Evolutionary conservation across 2,797 vertebrate genomes (phyloP), one percentile per base, ranked within the genome.

Genomic region (Liparis tanakae): DNA sequence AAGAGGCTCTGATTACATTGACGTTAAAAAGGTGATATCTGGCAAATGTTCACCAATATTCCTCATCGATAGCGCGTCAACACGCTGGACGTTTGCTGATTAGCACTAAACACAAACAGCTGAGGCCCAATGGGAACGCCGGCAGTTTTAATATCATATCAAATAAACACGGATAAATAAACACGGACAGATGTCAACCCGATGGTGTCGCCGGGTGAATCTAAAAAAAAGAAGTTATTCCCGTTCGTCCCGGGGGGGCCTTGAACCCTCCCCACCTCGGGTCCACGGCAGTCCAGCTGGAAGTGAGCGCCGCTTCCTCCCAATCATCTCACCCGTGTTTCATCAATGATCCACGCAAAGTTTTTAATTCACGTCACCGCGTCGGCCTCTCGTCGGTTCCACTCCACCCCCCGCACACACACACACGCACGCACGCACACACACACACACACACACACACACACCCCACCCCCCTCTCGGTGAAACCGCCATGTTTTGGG

Each of bases 31-130:
- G 44, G 18, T 25, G 33, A 7, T 65, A 20, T 61, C 22, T 7
- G 60, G n/a, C 30, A 18, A 20, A 25, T 57, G 20, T 72, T 64
- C 36, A 55, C 14, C 41, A 3, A 7, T 39, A 15, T 39, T 25
- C 25, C 18, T 15, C 6, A 4, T 56, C 15, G 25, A 54, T 10
- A n/a, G 12, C 9, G 0, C 5, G 20, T 65, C 48, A 74, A 51
- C 65, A 63, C 58, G 25, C n/a, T 51, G 44, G 67, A 44, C 34
- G 51, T 58, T 44, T 53, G 61, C 15, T 37, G n/a, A 55, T 74
- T 37, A 62, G 17, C 64, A 62, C 17, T 46, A 5, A 53, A 53
- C 12, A 15, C 46, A 41, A 43, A 37, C 18, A 43, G 9, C 37
- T 51, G 44, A 48, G 44, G 44, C 54, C 37, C 10, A 57, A 64